Evolutionary conservation across 2,113 vertebrate species (phyloP), one percentile per base, ranked within the genome.

Genomic region (Ictalurus punctatus): DNA sequence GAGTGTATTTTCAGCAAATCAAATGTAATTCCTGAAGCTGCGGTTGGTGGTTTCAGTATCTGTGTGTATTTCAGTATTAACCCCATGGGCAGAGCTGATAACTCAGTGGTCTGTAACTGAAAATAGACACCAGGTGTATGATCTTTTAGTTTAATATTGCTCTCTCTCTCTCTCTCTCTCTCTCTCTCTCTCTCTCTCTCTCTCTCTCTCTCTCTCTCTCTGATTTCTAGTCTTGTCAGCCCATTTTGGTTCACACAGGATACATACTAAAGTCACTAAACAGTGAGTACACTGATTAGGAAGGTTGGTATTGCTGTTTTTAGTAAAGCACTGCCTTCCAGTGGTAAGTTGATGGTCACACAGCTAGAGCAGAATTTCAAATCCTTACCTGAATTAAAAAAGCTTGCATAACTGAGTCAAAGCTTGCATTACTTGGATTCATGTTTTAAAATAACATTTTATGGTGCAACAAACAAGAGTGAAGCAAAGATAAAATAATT

Each of bases 311-410:
- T 3, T 3, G 54, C n/a, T 82, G 19, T 59, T 44, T 37, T n/a
- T 44, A 27, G 54, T 58, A 48, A 40, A 74, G 63, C 56, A 56
- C 54, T 88, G 54, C 67, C 54, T 56, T 61, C 87, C 84, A 83
- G 87, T 74, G 87, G 80, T 74, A 56, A 16, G 40, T 6, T 88
- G 25, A 23, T 58, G 5, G 37, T 63, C 27, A 76, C 56, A 76
- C 67, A 83, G 54, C n/a, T 71, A 3, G 34, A 58, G 4, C 52
- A 56, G 37, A 19, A 71, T 71, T 34, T 17, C 6, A 71, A 34
- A 73, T 40, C 21, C 73, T 76, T 76, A 25, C 76, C 76, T 56
- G 14, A 4, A 25, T 21, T 21, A 23, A 34, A 34, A 71, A 71
- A 17, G 2, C 37, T 73, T 6, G 44, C 44, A 48, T 48, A 7